phyloP scores from a whole-genome alignment of 1,140 invertebrate species.

The Drosophila ficusphila region DNA sequence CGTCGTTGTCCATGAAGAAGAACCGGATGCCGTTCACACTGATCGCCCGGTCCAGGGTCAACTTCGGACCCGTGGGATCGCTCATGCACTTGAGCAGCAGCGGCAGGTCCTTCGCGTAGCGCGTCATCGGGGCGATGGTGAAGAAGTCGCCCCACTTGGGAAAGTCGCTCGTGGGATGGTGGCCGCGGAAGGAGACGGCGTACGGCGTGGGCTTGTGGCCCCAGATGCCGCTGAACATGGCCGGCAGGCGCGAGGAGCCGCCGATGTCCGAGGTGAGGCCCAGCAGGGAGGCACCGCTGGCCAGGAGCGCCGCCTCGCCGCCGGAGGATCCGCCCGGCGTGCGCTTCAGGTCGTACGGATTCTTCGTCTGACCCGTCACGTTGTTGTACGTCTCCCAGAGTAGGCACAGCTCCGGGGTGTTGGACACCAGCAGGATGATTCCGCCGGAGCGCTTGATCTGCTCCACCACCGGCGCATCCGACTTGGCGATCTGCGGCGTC shows the following conservation, averaged over 20 bases:
- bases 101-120: constrained; percentile 92
- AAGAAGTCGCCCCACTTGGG: constrained; percentile 87
- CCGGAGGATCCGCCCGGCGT: constrained; percentile 92
- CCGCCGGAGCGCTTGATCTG: constrained; percentile 91
- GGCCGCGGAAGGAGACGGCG: constrained; percentile 86
- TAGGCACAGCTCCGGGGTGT: constrained; percentile 96
- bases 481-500: constrained; percentile 86
- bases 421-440: constrained; percentile 93
- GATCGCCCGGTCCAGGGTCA: constrained; percentile 88
- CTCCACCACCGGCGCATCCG: constrained; percentile 90
- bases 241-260: constrained; percentile 93
- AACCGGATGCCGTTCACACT: constrained; percentile 88
- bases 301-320: constrained; percentile 90
- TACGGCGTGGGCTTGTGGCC: constrained; percentile 92
- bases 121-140: constrained; percentile 91
- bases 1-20: constrained; percentile 92
- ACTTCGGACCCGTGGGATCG: constrained; percentile 85
- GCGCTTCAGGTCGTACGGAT: constrained; percentile 93
- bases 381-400: constrained; percentile 96
- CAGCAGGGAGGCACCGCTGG: constrained; percentile 90
- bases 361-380: constrained; percentile 93
- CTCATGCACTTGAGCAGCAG: constrained; percentile 89
- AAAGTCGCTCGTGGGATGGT: constrained; percentile 86
- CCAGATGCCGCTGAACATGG: constrained; percentile 94
- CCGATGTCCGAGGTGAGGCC: constrained; percentile 94